Evolutionary conservation across 2,113 vertebrate species (phyloP), one percentile per base, ranked within the genome.

Genomic region (Triplophysa tibetana): DNA sequence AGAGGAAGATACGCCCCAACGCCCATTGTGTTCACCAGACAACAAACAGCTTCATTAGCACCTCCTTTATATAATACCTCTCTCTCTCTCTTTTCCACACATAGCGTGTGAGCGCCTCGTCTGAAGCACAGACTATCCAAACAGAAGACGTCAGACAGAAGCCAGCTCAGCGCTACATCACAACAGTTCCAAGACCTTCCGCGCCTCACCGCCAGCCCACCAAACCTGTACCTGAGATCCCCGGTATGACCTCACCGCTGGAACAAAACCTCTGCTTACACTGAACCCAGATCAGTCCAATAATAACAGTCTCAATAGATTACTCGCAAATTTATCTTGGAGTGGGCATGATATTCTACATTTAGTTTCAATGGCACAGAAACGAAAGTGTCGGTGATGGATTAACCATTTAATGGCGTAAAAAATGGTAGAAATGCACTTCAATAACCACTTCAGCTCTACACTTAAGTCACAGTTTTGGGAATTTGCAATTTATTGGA

Each of bases 41-140:
- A 84, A 82, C 75, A 86, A 83, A 84, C 81, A 83, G 75, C 85
- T 81, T 83, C 78, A 86, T 86, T 86, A 84, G 74, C 82, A 82
- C 82, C 43, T 81, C 64, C 72, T 76, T 54, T 23, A 54, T 64
- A 70, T 67, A 73, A 16, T 73, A 56, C 41, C 67, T 72, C 72
- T 62, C 69, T 63, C 70, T 54, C 62, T 26, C 29, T 19, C 68
- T 70, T 61, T 72, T 19, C 38, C 5, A 45, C 56, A 67, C 74
- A 60, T 81, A 73, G 74, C 74, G 50, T 75, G 83, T 81, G 62
- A 75, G 41, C 10, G 21, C 5, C 48, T 54, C 58, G 70, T 75
- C 79, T 81, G 81, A 81, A 81, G 81, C 58, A 79, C 70, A 75
- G 60, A 60, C 83, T 43, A 67, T 81, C 75, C 41, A 79, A 84